These are phyloP conservation scores for Malaclemys terrapin DNA, from an alignment of 2,113 vertebrate species.

Conservation along the genomic window DNA sequence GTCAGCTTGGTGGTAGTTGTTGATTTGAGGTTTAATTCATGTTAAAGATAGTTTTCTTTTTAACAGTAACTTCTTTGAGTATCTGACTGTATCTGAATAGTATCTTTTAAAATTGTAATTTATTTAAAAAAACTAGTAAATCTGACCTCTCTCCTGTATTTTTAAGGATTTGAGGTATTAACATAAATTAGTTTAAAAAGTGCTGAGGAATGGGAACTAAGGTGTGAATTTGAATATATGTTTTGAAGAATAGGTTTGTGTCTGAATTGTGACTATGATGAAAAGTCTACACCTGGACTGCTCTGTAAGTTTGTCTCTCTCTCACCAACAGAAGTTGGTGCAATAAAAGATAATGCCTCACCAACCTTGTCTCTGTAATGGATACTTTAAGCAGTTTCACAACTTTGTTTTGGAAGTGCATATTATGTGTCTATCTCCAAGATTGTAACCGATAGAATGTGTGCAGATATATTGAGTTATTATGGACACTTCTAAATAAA, in stretches of 20 bases:
- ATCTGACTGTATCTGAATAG: not conserved
- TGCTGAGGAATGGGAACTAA: not conserved
- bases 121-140: not conserved
- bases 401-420: not conserved
- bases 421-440: rapidly evolving
- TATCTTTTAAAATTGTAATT: not conserved
- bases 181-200: not conserved
- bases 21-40: not conserved
- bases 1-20: not conserved
- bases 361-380: not conserved
- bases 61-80: not conserved
- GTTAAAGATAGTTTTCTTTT: not conserved
- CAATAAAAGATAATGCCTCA: not conserved
- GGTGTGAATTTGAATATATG: not conserved
- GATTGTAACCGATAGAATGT: not conserved
- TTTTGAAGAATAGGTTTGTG: not conserved
- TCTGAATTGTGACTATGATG: not conserved
- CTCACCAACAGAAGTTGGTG: not conserved
- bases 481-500: not conserved
- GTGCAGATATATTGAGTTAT: not conserved
- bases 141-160: not conserved
- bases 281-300: not conserved
- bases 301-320: not conserved
- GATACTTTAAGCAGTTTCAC: not conserved
- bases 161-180: not conserved